Evolutionary conservation across 2,888 invertebrate genomes (phyloP), one percentile per base, ranked within the genome.

Genomic region (Allygus modestus): DNA sequence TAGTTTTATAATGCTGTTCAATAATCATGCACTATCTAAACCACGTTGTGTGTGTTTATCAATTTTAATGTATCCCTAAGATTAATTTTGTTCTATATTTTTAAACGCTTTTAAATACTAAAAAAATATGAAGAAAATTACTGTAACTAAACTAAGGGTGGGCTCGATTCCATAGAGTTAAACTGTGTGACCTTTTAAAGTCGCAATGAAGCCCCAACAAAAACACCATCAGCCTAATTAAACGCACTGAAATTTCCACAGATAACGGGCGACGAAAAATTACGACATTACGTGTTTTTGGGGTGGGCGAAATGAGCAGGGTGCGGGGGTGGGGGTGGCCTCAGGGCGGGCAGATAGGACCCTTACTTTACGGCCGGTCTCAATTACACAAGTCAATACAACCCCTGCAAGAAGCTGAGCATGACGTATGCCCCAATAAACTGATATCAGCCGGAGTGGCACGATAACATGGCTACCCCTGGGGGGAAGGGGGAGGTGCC

Each of bases 301-400:
- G 54, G 20, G 4, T 51, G 51, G 51, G 51, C n/a, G 17, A 51
- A 26, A n/a, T n/a, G n/a, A n/a, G n/a, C n/a, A 17, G 23, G 26
- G 9, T 5, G 77, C 15, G 43, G 0, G 41, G 51, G 54, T 5
- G 17, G 12, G 46, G 51, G 28, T 1, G 28, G 41, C 41, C 61
- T n/a, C 37, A 28, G 61, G 58, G 61, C 23, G 9, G 28, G 17
- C 17, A 33, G 81, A 37, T 81, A 41, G 81, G 46, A 69, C 69
- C 69, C 69, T 28, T n/a, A 20, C 37, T 43, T 37, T 43, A 73
- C 43, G 37, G 41, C 51, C 77, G 11, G n/a, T 26, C 46, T 51
- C 77, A 77, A 51, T 77, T 77, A 77, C 51, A 77, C 77, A 77
- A 77, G 77, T 77, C 77, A 77, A 77, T 77, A 77, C 77, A 77